Conservation (phyloP, 2,797 vertebrate species). For the Typhlichthys eigenmanni region DNA sequence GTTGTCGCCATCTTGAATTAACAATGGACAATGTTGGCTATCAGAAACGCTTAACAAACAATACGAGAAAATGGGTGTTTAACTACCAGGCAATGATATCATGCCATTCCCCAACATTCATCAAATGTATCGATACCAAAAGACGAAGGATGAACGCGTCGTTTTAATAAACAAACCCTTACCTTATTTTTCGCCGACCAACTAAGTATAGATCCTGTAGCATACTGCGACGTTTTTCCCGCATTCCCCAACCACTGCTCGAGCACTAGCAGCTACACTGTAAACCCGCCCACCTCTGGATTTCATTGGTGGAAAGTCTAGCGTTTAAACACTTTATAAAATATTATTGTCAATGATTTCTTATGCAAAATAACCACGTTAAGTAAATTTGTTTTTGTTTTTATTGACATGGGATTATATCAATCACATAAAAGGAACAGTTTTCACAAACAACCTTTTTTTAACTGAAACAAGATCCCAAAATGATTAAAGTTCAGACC, state of each 20-base stretch:
- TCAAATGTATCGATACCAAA: fast-evolving
- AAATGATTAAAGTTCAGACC: constrained; percentile 76
- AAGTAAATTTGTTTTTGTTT: constrained; percentile 74
- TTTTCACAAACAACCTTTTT: constrained; percentile 72
- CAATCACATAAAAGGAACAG: constrained; percentile 80
- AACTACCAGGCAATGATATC: fast-evolving
- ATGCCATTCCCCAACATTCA: no score
- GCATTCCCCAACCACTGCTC: constrained; percentile 18
- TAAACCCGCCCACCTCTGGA: constrained; percentile 30
- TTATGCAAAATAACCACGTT: background rate
- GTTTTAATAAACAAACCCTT: background rate
- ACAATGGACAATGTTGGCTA: constrained; percentile 46
- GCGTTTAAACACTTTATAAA: no score
- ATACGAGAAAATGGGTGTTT: background rate
- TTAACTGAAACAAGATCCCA: constrained; percentile 62
- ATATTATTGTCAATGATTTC: constrained; percentile 27
- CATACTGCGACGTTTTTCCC: constrained; percentile 36
- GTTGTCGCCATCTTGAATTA: constrained; percentile 71
- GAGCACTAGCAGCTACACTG: constrained; percentile 5
- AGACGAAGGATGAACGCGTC: fast-evolving
- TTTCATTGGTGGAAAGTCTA: constrained; percentile 48
- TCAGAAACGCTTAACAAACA: background rate
- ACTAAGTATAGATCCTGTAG: background rate
- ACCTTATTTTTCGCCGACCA: constrained; percentile 16
- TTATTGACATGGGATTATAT: constrained; percentile 80